These are phyloP conservation scores for Microtus richardsoni DNA, from an alignment of 2,113 vertebrate genomes.

Conservation along the genomic window DNA sequence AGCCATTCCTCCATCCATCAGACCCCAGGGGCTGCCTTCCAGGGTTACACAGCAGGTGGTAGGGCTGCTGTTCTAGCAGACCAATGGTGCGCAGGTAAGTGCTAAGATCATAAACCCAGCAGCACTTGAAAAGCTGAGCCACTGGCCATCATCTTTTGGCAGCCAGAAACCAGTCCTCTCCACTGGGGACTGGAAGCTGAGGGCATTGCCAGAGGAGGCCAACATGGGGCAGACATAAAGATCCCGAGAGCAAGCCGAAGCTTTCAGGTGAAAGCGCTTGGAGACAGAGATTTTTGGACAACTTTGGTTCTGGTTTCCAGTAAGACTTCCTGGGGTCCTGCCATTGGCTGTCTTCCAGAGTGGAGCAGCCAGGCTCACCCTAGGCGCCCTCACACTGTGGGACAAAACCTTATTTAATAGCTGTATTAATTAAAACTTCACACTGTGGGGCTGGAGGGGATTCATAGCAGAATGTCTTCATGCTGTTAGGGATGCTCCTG, in stretches of 20 bases:
- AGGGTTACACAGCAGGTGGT: constrained; percentile 78
- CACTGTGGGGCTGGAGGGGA: background rate
- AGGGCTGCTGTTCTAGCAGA: constrained; percentile 34
- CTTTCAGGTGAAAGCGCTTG: constrained; percentile 43
- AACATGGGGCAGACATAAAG: constrained; percentile 63
- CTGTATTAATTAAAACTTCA: background rate
- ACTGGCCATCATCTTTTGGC: constrained; percentile 56
- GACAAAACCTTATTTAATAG: constrained; percentile 1
- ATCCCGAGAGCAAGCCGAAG: constrained; percentile 74
- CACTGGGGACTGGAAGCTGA: constrained; percentile 64
- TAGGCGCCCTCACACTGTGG: background rate
- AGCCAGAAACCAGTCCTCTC: constrained; percentile 68
- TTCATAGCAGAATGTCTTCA: constrained; percentile 7
- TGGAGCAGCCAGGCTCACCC: constrained; percentile 3
- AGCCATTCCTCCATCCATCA: constrained; percentile 76
- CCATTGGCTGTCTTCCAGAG: background rate
- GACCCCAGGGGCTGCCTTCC: constrained; percentile 76
- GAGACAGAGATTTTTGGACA: constrained; percentile 47
- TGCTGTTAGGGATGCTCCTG: background rate
- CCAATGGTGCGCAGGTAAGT: constrained; percentile 24
- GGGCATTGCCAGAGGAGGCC: constrained; percentile 50
- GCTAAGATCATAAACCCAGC: constrained; percentile 74
- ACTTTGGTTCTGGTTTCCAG: constrained; percentile 45
- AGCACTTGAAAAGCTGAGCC: constrained; percentile 51
- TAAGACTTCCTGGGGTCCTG: background rate